Evolutionary conservation across 2,113 vertebrate species (phyloP), one percentile per base, ranked within the genome.

Genomic region (Neofelis nebulosa): DNA sequence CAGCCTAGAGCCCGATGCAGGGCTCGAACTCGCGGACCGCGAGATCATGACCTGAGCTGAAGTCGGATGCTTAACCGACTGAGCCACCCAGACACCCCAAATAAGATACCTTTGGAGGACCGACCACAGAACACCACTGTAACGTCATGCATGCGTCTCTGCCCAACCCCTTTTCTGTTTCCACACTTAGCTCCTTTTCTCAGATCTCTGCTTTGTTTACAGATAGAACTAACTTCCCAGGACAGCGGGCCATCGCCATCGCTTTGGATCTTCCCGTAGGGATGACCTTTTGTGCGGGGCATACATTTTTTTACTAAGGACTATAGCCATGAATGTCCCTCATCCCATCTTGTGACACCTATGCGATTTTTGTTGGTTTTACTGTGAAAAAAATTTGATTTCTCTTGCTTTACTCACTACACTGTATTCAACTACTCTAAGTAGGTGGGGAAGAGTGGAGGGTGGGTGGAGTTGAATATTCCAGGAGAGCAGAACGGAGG

Each of bases 1-100:
- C 45, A 9, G 1, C 45, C 2, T 8, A 45, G 45, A 45, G 45
- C 45, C 45, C 0, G 45, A 45, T 0, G 8, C 1, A 0, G 45
- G 8, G 8, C 45, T 45, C 8, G 45, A 45, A 45, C 45, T 45
- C 8, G 9, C 0, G 45, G 45, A 45, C 45, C 0, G 7, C 1
- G 45, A 45, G 7, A 45, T 45, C 45, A 9, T 45, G 45, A 45
- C 45, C 45, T 45, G 45, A 45, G 45, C 45, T 0, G 45, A 45
- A 45, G 45, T 45, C 8, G 1, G 45, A 45, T 9, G 45, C 45
- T 45, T 45, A 45, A 45, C 45, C 0, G 45, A 45, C 45, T 45
- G 45, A 9, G 45, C 45, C 45, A 45, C 45, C 45, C 45, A 45
- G 45, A 8, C 45, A 0, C 45, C 45, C 45, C 45, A 48, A 84